Evolutionary conservation across 1,140 invertebrate species (phyloP).

Genomic region (Drosophila subobscura): DNA sequence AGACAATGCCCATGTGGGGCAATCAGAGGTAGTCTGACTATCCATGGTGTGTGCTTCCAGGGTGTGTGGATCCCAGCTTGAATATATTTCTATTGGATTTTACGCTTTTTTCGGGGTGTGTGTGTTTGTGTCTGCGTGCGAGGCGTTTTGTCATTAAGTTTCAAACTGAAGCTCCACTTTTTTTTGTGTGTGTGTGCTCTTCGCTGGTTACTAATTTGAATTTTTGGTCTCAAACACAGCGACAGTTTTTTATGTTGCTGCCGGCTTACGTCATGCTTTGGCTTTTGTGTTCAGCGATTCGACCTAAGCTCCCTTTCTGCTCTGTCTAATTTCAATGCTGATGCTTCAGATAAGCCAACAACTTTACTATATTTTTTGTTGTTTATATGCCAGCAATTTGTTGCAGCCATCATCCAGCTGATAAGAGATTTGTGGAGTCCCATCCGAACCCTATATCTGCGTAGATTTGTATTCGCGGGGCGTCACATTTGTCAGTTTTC

Average conservation of each 20-base stretch:
- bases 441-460: background rate
- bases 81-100: conserved; percentile 28
- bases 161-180: conserved; percentile 43
- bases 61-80: conserved; percentile 23
- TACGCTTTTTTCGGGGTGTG: conserved; percentile 19
- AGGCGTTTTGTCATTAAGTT: conserved; percentile 67
- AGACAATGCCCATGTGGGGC: conserved; percentile 58
- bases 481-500: conserved; percentile 4
- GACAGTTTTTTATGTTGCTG: conserved; percentile 53
- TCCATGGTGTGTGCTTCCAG: conserved; percentile 21
- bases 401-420: conserved; percentile 19
- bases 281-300: conserved; percentile 25
- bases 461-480: conserved; percentile 1
- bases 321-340: conserved; percentile 35
- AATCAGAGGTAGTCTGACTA: conserved; percentile 27
- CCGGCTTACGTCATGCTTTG: conserved; percentile 53
- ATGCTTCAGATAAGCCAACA: conserved; percentile 45
- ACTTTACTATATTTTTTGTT: conserved; percentile 8
- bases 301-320: conserved; percentile 13
- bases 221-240: conserved; percentile 45
- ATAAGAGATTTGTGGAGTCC: conserved; percentile 9
- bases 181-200: conserved; percentile 27
- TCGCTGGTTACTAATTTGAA: conserved; percentile 57
- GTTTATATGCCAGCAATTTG: conserved; percentile 15
- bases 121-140: conserved; percentile 53